Percentiles rank a stretch among this genome's conserved stretches.
Evolutionary conservation across 2,888 invertebrate genomes (phyloP).

Genomic region (Crocallis elinguaria): DNA sequence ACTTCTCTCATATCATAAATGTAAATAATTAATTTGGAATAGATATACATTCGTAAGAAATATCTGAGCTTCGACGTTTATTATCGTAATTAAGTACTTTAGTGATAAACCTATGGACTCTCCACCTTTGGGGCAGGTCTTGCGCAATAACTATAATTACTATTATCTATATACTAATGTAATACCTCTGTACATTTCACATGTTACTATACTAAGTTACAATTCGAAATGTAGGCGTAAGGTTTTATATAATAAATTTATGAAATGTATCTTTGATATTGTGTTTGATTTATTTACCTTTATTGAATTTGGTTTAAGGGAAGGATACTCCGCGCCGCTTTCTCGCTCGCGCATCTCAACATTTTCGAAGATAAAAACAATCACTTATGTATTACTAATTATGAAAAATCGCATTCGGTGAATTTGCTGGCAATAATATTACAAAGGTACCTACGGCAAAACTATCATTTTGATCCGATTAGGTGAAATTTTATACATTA

Average conservation of each 20-base stretch:
- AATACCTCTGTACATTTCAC: slow-evolving; percentile 82
- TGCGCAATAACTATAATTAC: slow-evolving; percentile 84
- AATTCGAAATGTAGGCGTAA: slow-evolving; percentile 80
- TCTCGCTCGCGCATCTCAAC: no score
- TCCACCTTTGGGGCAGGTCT: slow-evolving; percentile 65
- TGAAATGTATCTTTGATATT: slow-evolving; percentile 76
- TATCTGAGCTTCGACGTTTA: slow-evolving; percentile 84
- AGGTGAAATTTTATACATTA: no score
- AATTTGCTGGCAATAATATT: no score
- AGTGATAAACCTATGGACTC: slow-evolving; percentile 69
- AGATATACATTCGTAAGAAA: slow-evolving; percentile 76
- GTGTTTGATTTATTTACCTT: slow-evolving; percentile 58
- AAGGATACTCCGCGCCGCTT: no score
- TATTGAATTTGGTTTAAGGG: background rate
- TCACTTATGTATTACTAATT: no score
- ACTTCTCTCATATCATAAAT: slow-evolving; percentile 78
- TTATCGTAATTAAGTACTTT: slow-evolving; percentile 73
- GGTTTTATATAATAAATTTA: slow-evolving; percentile 85
- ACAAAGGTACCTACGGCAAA: no score
- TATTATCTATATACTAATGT: slow-evolving; percentile 77
- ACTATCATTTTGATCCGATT: no score
- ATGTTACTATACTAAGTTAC: slow-evolving; percentile 82
- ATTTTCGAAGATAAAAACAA: no score
- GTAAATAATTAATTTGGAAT: slow-evolving; percentile 73
- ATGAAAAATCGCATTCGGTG: no score